Evolutionary conservation across 2,113 vertebrate genomes (phyloP), one percentile per base, ranked within the genome.

Genomic region (Muscicapa adusta): DNA sequence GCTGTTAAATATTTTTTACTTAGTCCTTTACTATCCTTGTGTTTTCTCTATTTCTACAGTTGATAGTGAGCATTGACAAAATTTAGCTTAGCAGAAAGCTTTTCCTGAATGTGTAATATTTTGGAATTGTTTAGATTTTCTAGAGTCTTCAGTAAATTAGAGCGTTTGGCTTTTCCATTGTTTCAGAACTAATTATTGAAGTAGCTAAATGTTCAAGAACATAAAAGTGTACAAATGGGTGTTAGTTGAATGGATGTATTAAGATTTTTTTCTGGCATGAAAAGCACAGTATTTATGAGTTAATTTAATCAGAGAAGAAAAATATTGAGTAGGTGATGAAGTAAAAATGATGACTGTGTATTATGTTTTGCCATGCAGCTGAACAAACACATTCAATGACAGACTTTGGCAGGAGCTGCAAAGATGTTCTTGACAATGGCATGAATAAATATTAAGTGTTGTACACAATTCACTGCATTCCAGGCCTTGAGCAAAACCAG

Each of bases 401-500:
- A 96, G 92, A 96, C 87, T 92, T 96, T 97, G 97, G 97, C 95
- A 97, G 95, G 94, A 96, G 72, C 93, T 91, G 97, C 97, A 97
- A 87, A 97, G 97, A 98, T 97, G 96, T 95, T 97, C 97, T 97
- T 90, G 89, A 97, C 96, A 97, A 97, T 97, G 94, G 92, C 88
- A 92, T 89, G 96, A 97, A 96, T 98, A 98, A 97, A 97, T 97
- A 98, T 98, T 97, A 97, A 96, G 96, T 97, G 96, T 90, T 62
- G 28, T 97, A 93, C 92, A 95, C 70, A 96, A 97, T 96, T 97
- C 77, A 4, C 58, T 81, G 83, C 56, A 89, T 96, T 97, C 95
- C 91, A 85, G 92, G 66, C 77, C 93, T 96, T 97, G 97, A 97
- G 96, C 82, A 97, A 98, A 97, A 96, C 95, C 97, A 98, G 97